phyloP scores from a whole-genome alignment of 2,797 vertebrate genomes.

The Melopsittacus undulatus region DNA sequence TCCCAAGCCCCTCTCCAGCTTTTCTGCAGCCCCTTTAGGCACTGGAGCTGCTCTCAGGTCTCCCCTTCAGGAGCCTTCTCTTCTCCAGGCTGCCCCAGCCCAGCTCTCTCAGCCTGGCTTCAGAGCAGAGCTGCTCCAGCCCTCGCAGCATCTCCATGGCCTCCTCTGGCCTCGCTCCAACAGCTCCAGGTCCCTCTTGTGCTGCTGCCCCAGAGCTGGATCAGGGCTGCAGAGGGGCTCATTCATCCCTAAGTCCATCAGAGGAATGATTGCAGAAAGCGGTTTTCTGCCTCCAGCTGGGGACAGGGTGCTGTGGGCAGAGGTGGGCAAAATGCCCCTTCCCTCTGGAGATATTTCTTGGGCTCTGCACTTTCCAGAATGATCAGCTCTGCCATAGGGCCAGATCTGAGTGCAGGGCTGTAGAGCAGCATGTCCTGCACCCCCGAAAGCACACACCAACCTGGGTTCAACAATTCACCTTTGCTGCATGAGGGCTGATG shows the following conservation, averaged over 20 bases:
- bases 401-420: neutral
- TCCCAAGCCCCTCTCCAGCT: too few species aligned
- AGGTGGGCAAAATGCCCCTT: neutral
- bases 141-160: too few species aligned
- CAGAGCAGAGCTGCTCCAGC: too few species aligned
- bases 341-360: neutral
- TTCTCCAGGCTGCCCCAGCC: too few species aligned
- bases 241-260: neutral
- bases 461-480: neutral
- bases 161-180: too few species aligned
- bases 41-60: too few species aligned
- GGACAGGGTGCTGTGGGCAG: neutral
- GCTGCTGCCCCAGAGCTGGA: neutral
- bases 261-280: neutral
- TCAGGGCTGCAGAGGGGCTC: neutral
- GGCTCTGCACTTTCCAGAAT: neutral
- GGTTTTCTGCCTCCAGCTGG: neutral
- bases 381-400: neutral
- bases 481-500: neutral
- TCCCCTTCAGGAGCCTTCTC: too few species aligned
- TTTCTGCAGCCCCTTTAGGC: too few species aligned
- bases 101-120: too few species aligned
- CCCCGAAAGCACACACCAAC: too few species aligned
- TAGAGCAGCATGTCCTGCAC: neutral
- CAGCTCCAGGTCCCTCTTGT: neutral